Evolutionary conservation across 2,113 vertebrate genomes (phyloP).

Genomic region (Prunella himalayana): DNA sequence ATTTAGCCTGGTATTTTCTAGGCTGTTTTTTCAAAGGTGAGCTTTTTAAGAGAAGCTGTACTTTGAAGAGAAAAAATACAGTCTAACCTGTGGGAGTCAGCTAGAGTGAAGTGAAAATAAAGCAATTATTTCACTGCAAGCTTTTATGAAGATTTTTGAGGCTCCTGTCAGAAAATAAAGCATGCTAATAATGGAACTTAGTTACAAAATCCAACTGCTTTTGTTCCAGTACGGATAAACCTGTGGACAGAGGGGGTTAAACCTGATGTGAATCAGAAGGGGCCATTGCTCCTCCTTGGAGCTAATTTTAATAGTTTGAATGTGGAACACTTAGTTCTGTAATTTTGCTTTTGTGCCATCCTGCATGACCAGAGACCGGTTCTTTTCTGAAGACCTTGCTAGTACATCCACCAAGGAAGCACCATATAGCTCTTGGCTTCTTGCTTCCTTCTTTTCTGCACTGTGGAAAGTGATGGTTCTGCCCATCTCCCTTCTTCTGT

Average conservation of each 20-base stretch:
- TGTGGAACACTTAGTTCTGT: background rate
- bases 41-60: background rate
- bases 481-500: background rate
- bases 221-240: background rate
- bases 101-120: constrained; percentile 9
- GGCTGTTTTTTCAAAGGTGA: background rate
- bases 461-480: background rate
- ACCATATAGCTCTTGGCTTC: background rate
- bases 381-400: background rate
- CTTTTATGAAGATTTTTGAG: background rate
- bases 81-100: constrained; percentile 11
- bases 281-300: background rate
- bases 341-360: background rate
- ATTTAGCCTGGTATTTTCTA: background rate
- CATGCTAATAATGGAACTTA: background rate
- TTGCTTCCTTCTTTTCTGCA: fast-evolving
- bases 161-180: background rate
- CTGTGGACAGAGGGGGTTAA: background rate
- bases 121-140: background rate
- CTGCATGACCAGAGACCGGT: background rate
- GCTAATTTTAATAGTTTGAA: background rate
- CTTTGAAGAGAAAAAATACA: background rate
- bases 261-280: background rate
- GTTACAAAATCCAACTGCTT: background rate
- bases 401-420: background rate